Conservation (phyloP, 2,113 vertebrate genomes). For the Tachycineta bicolor region DNA sequence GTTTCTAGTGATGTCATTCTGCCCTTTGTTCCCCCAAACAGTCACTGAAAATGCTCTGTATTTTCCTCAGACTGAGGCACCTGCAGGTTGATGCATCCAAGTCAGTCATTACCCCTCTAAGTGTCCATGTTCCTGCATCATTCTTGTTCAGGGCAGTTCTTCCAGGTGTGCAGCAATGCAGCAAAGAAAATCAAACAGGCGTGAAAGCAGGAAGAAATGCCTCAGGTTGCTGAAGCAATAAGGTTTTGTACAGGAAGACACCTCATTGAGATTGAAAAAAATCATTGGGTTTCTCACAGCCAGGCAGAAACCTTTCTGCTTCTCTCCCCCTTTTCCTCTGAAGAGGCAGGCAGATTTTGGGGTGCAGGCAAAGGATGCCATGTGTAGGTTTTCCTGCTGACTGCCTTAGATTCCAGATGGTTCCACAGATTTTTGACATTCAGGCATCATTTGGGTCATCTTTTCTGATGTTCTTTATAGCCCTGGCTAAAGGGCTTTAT, state of each 20-base stretch:
- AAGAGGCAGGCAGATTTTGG: background rate
- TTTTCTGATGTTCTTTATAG: background rate
- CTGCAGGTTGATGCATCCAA: background rate
- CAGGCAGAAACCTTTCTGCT: background rate
- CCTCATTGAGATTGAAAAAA: accelerated
- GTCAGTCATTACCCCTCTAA: background rate
- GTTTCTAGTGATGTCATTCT: background rate
- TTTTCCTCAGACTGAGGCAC: background rate
- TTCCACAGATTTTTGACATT: background rate
- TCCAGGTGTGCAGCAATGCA: background rate
- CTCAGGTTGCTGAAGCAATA: background rate
- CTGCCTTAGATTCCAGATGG: background rate
- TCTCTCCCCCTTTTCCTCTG: background rate
- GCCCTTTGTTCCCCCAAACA: accelerated
- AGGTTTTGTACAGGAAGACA: background rate
- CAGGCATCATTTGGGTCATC: background rate
- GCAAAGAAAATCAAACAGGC: background rate
- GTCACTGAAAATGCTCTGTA: background rate
- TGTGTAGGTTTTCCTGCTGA: background rate
- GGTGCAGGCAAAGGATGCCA: accelerated
- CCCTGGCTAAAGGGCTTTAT: background rate
- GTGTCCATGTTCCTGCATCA: background rate
- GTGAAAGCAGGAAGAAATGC: background rate
- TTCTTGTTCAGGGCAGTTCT: background rate
- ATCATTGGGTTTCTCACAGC: background rate